Percentiles rank a stretch among this genome's conserved stretches.
These are phyloP conservation scores for Drosophila anomelani DNA, from an alignment of 2,888 invertebrate species.

Conservation along the genomic window DNA sequence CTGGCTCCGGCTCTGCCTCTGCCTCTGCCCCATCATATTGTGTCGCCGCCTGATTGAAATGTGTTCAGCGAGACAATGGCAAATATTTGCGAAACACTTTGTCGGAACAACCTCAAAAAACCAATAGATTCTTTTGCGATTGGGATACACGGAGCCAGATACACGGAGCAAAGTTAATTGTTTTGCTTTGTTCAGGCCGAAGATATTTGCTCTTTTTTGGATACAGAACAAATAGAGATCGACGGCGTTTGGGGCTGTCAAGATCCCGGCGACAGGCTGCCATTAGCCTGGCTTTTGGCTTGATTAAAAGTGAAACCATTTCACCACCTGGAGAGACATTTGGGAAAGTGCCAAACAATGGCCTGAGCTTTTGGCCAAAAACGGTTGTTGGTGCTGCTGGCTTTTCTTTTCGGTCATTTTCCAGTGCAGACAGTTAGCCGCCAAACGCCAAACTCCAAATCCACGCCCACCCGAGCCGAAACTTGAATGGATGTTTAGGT, in stretches of 20 bases:
- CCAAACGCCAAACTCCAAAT: background rate
- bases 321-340: background rate
- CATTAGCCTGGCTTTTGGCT: constrained; percentile 20
- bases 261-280: constrained; percentile 10
- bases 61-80: constrained; percentile 60
- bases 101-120: constrained; percentile 36
- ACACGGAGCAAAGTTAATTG: constrained; percentile 45
- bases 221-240: constrained; percentile 25
- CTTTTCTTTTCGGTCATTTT: constrained; percentile 20
- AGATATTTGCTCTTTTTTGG: constrained; percentile 20
- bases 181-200: constrained; percentile 28
- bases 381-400: constrained; percentile 16
- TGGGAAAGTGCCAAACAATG: constrained; percentile 34
- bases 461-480: constrained; percentile 31
- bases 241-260: background rate
- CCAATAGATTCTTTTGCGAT: constrained; percentile 21
- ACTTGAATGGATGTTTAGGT: constrained; percentile 22
- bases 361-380: constrained; percentile 1
- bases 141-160: constrained; percentile 20
- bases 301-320: constrained; percentile 44
- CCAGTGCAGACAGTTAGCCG: constrained; percentile 23
- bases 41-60: constrained; percentile 63
- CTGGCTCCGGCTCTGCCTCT: constrained; percentile 13
- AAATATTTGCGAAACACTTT: constrained; percentile 69
- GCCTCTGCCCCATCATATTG: constrained; percentile 9